These are phyloP conservation scores for Loris lydekkerianus DNA, from an alignment of 2,797 vertebrate species.

Conservation along the genomic window DNA sequence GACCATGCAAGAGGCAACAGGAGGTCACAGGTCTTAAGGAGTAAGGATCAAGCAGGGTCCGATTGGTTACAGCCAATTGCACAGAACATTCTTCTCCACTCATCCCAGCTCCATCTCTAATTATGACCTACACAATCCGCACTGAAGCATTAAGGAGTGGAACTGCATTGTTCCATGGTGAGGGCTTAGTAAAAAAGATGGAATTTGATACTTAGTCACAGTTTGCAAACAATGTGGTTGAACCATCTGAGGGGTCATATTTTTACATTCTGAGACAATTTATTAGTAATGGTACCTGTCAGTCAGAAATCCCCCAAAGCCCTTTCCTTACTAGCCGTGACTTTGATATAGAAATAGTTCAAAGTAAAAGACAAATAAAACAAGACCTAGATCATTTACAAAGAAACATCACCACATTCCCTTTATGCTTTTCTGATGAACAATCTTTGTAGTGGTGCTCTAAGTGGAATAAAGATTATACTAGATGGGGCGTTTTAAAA, in stretches of 20 bases:
- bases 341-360: constrained; percentile 73
- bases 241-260: constrained; percentile 89
- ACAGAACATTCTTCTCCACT: constrained; percentile 86
- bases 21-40: constrained; percentile 80
- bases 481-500: constrained; percentile 60
- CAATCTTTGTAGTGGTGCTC: constrained; percentile 53
- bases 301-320: constrained; percentile 84
- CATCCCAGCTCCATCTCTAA: constrained; percentile 85
- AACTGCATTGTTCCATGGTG: constrained; percentile 77
- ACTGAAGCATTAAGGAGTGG: constrained; percentile 63
- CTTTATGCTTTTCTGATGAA: constrained; percentile 63
- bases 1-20: constrained; percentile 83
- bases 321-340: constrained; percentile 55
- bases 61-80: constrained; percentile 86
- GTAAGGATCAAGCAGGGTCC: constrained; percentile 83
- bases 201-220: constrained; percentile 89
- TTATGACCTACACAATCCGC: constrained; percentile 83
- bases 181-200: constrained; percentile 86
- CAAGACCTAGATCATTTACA: constrained; percentile 53
- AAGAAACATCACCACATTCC: constrained; percentile 33
- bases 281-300: constrained; percentile 86
- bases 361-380: constrained; percentile 79
- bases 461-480: constrained; percentile 65
- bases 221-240: constrained; percentile 92
- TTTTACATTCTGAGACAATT: constrained; percentile 87